Evolutionary conservation across 2,888 invertebrate genomes (phyloP).

Genomic region (Vesta saturnalis): DNA sequence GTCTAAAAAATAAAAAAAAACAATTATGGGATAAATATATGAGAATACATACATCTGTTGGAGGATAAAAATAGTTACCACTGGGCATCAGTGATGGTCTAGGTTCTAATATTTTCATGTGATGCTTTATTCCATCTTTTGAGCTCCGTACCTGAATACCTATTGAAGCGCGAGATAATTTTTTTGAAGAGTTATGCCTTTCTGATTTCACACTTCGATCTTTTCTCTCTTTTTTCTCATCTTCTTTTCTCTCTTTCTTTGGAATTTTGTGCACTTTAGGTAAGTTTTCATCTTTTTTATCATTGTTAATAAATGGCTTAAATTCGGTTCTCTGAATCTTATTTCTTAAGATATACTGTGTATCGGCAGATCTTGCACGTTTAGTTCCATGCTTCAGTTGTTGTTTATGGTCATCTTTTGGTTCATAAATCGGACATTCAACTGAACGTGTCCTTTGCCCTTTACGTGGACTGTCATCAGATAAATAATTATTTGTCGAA

Average conservation of each 20-base stretch:
- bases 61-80: slow-evolving; percentile 59
- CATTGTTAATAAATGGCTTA: not conserved
- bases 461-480: slow-evolving; percentile 46
- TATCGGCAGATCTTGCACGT: slow-evolving; percentile 54
- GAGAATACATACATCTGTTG: slow-evolving; percentile 54
- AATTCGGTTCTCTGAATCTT: slow-evolving; percentile 39
- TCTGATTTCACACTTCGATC: slow-evolving; percentile 17
- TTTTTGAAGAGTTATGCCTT: slow-evolving; percentile 17
- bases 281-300: not conserved
- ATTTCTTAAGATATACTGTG: slow-evolving; percentile 42
- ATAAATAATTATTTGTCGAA: slow-evolving; percentile 30
- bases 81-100: slow-evolving; percentile 45
- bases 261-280: slow-evolving; percentile 2
- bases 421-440: slow-evolving; percentile 42
- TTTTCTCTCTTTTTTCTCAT: slow-evolving; percentile 29
- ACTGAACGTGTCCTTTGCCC: slow-evolving; percentile 54
- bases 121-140: slow-evolving; percentile 28
- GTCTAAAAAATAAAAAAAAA: slow-evolving; percentile 43
- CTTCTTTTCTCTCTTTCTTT: slow-evolving; percentile 29
- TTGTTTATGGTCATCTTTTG: slow-evolving; percentile 38
- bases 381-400: slow-evolving; percentile 49
- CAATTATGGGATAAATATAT: not conserved
- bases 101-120: slow-evolving; percentile 42
- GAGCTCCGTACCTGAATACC: slow-evolving; percentile 41
- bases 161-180: slow-evolving; percentile 27